Evolutionary conservation across 2,797 vertebrate genomes (phyloP).

Genomic region (Schizopygopsis pylzovi): DNA sequence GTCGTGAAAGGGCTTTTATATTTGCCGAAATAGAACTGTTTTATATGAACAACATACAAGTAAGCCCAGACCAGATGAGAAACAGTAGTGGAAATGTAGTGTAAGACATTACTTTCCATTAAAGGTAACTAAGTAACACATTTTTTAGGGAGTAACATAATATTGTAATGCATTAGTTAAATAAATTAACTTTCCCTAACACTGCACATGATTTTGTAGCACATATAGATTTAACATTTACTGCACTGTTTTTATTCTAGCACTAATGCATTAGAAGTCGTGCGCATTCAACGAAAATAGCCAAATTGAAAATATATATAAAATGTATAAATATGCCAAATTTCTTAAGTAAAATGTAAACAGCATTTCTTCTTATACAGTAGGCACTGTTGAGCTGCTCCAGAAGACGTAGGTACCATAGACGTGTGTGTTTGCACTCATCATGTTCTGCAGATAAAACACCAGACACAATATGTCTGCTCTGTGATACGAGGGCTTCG

Average conservation of each 20-base stretch:
- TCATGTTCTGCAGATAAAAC: slow-evolving; percentile 37
- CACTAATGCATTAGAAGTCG: too few relatives aligned
- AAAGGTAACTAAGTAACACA: too few relatives aligned
- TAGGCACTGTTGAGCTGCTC: neutral
- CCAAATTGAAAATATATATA: neutral
- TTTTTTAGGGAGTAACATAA: neutral
- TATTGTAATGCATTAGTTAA: neutral
- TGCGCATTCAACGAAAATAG: too few relatives aligned
- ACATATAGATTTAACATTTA: too few relatives aligned
- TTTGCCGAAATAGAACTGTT: neutral
- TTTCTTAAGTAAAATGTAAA: neutral
- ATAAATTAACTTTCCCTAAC: too few relatives aligned
- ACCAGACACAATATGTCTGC: slow-evolving; percentile 4
- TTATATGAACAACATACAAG: too few relatives aligned
- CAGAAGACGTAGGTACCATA: slow-evolving; percentile 5
- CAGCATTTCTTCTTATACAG: neutral
- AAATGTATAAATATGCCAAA: neutral
- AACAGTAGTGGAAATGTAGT: too few relatives aligned
- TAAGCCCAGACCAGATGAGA: too few relatives aligned
- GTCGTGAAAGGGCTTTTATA: neutral
- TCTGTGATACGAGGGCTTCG: neutral
- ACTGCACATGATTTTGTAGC: too few relatives aligned
- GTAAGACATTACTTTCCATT: too few relatives aligned
- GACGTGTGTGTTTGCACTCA: slow-evolving; percentile 55
- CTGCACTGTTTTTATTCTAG: too few relatives aligned